Percentiles rank a stretch among this genome's conserved stretches.
These are phyloP conservation scores for Mustela nigripes DNA, from an alignment of 2,113 vertebrate species.

Conservation along the genomic window DNA sequence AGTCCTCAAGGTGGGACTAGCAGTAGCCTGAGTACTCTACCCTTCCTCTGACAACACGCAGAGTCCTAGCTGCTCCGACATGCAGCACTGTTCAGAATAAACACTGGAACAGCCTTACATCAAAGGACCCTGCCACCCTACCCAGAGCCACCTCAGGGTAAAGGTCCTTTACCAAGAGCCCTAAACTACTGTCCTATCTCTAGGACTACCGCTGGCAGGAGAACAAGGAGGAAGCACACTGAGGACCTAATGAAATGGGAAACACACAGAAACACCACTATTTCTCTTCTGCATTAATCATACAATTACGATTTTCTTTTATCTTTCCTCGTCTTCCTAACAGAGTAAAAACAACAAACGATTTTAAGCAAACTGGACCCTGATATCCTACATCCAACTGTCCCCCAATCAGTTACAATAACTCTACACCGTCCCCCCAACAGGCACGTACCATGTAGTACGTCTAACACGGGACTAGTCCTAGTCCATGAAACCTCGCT, in stretches of 20 bases:
- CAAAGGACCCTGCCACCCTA: accelerated
- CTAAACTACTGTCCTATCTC: accelerated
- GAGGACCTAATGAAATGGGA: not conserved
- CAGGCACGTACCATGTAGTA: accelerated
- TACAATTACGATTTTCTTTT: accelerated
- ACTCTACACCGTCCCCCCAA: accelerated
- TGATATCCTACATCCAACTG: accelerated
- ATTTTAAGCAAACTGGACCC: not conserved
- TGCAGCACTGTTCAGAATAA: not conserved
- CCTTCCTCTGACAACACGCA: not conserved
- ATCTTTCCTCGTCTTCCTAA: not conserved
- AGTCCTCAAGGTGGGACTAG: not conserved
- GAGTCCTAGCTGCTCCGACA: not conserved
- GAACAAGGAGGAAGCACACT: too few species aligned
- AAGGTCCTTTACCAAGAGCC: not conserved
- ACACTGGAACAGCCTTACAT: not conserved
- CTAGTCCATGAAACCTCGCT: not conserved
- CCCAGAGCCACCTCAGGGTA: not conserved
- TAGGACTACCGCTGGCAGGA: not conserved
- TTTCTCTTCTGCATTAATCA: too few species aligned
- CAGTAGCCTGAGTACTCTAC: not conserved
- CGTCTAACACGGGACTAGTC: accelerated
- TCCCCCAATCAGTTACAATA: too few species aligned
- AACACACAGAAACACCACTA: accelerated
- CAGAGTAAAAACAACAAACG: not conserved